Evolutionary conservation across 2,888 invertebrate species (phyloP).

Genomic region (Selenia dentaria): DNA sequence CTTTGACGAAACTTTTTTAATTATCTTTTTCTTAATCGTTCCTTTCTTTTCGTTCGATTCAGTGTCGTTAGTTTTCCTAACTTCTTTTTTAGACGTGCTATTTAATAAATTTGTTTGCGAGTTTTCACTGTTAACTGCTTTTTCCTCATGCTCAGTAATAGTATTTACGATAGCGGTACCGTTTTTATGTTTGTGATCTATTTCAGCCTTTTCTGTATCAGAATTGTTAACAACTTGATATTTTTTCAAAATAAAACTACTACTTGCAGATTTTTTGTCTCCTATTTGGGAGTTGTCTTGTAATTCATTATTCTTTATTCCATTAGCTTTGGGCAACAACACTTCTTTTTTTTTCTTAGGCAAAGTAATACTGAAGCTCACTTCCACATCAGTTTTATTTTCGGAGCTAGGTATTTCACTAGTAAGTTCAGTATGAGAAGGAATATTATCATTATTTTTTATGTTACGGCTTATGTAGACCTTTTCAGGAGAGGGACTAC

Average conservation of each 20-base stretch:
- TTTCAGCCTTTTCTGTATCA: slow-evolving; percentile 45
- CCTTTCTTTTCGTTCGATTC: slow-evolving; percentile 67
- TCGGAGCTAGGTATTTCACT: slow-evolving; percentile 42
- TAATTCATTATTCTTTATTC: slow-evolving; percentile 38
- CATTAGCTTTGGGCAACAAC: slow-evolving; percentile 43
- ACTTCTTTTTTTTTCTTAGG: slow-evolving; percentile 59
- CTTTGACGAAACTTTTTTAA: slow-evolving; percentile 76
- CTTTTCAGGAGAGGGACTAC: slow-evolving; percentile 74
- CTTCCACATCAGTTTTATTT: slow-evolving; percentile 67
- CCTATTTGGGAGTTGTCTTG: slow-evolving; percentile 38
- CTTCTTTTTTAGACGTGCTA: slow-evolving; percentile 52
- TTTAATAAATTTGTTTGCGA: slow-evolving; percentile 42
- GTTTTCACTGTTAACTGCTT: slow-evolving; percentile 44
- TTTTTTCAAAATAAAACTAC: slow-evolving; percentile 63
- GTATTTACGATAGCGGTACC: slow-evolving; percentile 49
- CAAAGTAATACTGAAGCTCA: slow-evolving; percentile 75
- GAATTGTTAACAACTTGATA: slow-evolving; percentile 60
- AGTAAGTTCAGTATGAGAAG: slow-evolving; percentile 35
- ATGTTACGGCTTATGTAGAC: slow-evolving; percentile 53
- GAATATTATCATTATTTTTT: slow-evolving; percentile 53
- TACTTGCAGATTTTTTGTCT: slow-evolving; percentile 40
- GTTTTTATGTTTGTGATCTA: slow-evolving; percentile 49
- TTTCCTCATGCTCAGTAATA: slow-evolving; percentile 48
- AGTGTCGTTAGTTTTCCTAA: slow-evolving; percentile 52
- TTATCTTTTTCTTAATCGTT: slow-evolving; percentile 74